Percentiles rank a stretch among this genome's conserved stretches.
Evolutionary conservation across 1,140 invertebrate genomes (phyloP).

Genomic region (Cotesia typhae): DNA sequence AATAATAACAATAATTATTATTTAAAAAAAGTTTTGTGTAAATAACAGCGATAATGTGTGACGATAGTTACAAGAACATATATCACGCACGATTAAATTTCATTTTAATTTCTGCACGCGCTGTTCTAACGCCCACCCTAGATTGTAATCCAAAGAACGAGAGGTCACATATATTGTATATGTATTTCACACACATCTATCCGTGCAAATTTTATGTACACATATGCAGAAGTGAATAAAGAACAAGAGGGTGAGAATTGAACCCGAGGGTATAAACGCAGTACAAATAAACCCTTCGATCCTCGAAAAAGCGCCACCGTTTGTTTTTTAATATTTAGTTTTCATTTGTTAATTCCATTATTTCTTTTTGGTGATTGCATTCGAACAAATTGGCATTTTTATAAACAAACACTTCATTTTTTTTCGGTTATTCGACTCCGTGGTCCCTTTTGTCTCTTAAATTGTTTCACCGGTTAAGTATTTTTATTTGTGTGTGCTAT

Average conservation of each 20-base stretch:
- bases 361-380: slow-evolving; percentile 26
- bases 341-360: slow-evolving; percentile 18
- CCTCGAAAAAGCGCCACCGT: not conserved
- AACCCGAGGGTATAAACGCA: not conserved
- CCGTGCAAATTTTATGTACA: not conserved
- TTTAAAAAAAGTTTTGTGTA: not conserved
- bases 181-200: not conserved
- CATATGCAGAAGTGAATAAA: not conserved
- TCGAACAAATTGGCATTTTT: slow-evolving; percentile 55
- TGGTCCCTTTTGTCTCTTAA: slow-evolving; percentile 21
- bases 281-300: slow-evolving; percentile 28
- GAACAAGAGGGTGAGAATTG: slow-evolving; percentile 20
- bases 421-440: slow-evolving; percentile 27
- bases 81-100: slow-evolving; percentile 42
- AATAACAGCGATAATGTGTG: slow-evolving; percentile 26
- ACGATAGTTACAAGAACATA: slow-evolving; percentile 30
- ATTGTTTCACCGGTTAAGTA: no score
- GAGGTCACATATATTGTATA: not conserved
- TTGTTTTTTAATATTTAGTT: not conserved
- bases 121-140: slow-evolving; percentile 33
- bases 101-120: slow-evolving; percentile 40
- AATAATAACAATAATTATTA: not conserved
- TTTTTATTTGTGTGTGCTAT: no score
- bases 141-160: slow-evolving; percentile 19
- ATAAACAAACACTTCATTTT: slow-evolving; percentile 48